A percentile compares a stretch with the other conserved stretches of the same genome.
These are phyloP conservation scores for Leptocoma aspasia DNA, from an alignment of 2,113 vertebrate species.

Conservation along the genomic window DNA sequence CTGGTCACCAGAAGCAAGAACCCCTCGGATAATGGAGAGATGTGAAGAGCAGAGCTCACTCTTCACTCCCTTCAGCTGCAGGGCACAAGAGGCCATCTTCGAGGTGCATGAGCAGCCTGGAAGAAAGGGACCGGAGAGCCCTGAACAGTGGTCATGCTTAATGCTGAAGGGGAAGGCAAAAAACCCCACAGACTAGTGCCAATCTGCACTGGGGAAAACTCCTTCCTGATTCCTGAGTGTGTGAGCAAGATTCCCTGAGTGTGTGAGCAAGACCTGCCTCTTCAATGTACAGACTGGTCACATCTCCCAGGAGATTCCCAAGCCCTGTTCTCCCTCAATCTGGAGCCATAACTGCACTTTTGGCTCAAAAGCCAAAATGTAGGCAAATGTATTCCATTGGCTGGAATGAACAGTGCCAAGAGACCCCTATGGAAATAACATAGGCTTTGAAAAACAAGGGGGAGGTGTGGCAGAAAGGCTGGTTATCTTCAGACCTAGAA, in stretches of 20 bases:
- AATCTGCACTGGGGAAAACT: neutral
- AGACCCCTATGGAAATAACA: neutral
- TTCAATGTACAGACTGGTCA: neutral
- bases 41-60: neutral
- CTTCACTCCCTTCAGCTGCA: neutral
- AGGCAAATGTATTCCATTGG: neutral
- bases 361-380: neutral
- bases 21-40: accelerated
- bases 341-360: neutral
- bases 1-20: neutral
- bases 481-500: neutral
- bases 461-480: neutral
- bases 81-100: neutral
- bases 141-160: neutral
- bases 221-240: neutral
- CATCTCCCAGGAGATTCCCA: neutral
- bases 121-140: neutral
- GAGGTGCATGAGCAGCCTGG: neutral
- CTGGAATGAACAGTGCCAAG: neutral
- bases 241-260: neutral
- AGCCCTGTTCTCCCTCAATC: neutral
- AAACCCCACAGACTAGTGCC: neutral
- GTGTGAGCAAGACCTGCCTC: neutral
- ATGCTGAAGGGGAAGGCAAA: neutral
- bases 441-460: neutral